Base-by-base conservation (phyloP, 1,140 invertebrate species). In the Maniola jurtina region DNA sequence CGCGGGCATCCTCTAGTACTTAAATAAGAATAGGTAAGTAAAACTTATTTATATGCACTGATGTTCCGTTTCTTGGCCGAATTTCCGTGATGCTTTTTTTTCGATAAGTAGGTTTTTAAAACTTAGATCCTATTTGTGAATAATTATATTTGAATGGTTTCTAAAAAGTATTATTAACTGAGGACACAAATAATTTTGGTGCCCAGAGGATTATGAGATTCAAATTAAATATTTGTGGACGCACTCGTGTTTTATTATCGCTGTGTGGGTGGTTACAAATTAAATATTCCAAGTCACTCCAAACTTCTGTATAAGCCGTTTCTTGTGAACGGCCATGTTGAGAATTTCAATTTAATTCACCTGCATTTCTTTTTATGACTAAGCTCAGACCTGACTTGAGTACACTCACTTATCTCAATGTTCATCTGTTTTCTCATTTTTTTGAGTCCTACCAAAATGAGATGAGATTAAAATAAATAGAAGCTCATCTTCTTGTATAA, bases 341-440 rank as follows among this genome's bases (percentile, higher is more conserved):
- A 52, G 61, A 64, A 69, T 74, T 71, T 70, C 64, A 73, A 67
- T 67, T 71, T 74, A 65, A 65, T 67, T 69, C 66, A 69, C 38
- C 52, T 68, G 36, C 16, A 56, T 64, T 61, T 57, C 66, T 71
- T 74, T 70, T 71, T 74, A 68, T 16, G 60, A 65, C 35, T 59
- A 64, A 57, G 52, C 54, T 38, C 25, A 40, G 14, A 54, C 34
- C 14, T 35, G 56, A 52, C 36, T 54, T n/a, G 13, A 52, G 33
- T 59, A 48, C 47, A 42, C 8, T 40, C 6, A 13, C 36, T 65
- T 54, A 59, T n/a, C 56, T 54, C 34, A 58, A 50, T 33, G 50
- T 54, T 14, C 10, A 48, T 48, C 45, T 48, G 45, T 14, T 42
- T 42, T 14, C 45, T 48, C 13, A 48, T 48, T 48, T 48, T 48